A percentile compares a stretch with the other conserved stretches of the same genome.
These are phyloP conservation scores for Paedocypris micromegethes DNA, from an alignment of 2,797 vertebrate genomes.

Conservation along the genomic window DNA sequence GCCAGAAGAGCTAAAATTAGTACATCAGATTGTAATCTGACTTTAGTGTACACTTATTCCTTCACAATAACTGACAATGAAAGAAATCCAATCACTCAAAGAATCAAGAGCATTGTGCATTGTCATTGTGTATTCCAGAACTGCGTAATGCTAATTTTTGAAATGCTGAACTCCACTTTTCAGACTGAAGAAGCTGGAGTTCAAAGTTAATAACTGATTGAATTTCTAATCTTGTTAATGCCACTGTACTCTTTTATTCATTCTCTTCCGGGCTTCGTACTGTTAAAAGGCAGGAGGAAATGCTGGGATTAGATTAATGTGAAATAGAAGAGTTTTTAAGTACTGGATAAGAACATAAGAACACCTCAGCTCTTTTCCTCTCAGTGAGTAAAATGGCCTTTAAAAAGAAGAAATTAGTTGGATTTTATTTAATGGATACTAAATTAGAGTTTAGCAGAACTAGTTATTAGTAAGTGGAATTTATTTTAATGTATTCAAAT, in stretches of 20 bases:
- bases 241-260: slow-evolving; percentile 39
- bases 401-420: too few species aligned
- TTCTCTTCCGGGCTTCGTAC: slow-evolving; percentile 51
- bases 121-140: background rate
- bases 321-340: slow-evolving; percentile 61
- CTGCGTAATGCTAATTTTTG: slow-evolving; percentile 18
- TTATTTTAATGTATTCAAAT: too few species aligned
- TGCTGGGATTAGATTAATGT: slow-evolving; percentile 66
- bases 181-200: slow-evolving; percentile 28
- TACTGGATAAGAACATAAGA: slow-evolving; percentile 54
- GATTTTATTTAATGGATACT: too few species aligned
- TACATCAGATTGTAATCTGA: slow-evolving; percentile 35
- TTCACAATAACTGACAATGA: slow-evolving; percentile 29
- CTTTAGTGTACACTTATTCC: slow-evolving; percentile 15
- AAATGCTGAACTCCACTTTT: slow-evolving; percentile 17
- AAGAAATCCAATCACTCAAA: background rate
- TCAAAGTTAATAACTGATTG: slow-evolving; percentile 32
- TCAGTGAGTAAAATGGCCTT: slow-evolving; percentile 1
- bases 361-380: slow-evolving; percentile 31
- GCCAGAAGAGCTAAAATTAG: slow-evolving; percentile 38
- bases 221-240: slow-evolving; percentile 21
- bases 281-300: slow-evolving; percentile 65
- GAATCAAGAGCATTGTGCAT: too few species aligned
- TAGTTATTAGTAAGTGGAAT: too few species aligned
- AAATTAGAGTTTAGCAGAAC: too few species aligned